phyloP scores from a whole-genome alignment of 2,888 invertebrate genomes.

The Ormyrus pomaceus region DNA sequence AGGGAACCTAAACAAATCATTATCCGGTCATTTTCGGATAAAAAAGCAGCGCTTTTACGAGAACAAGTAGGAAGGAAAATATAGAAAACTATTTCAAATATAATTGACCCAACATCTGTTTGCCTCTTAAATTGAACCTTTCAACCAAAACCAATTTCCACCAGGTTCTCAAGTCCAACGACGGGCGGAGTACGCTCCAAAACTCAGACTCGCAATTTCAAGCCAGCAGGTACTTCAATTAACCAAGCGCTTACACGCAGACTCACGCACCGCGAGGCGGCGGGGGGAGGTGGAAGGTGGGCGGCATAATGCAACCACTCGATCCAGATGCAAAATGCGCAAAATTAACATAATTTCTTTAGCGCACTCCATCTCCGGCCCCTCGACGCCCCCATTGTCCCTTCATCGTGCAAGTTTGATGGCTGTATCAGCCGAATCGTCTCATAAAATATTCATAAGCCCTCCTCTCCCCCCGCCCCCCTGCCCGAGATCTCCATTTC shows the following conservation, averaged over 20 bases:
- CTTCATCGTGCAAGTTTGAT: conserved; percentile 37
- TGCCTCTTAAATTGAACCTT: too few species aligned
- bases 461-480: not conserved
- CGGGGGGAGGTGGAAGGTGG: too few species aligned
- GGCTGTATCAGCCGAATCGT: conserved; percentile 56
- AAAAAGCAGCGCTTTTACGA: too few species aligned
- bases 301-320: not conserved
- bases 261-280: too few species aligned
- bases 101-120: too few species aligned
- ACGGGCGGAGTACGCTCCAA: not conserved
- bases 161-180: too few species aligned
- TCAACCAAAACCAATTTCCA: too few species aligned
- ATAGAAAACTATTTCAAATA: too few species aligned
- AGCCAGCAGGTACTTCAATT: conserved; percentile 38
- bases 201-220: conserved; percentile 55
- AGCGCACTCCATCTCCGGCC: conserved; percentile 20
- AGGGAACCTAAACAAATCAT: too few species aligned
- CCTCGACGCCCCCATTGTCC: conserved; percentile 6
- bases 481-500: not conserved
- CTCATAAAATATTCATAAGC: conserved; percentile 62
- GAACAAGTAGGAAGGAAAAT: too few species aligned
- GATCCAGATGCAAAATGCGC: conserved; percentile 2
- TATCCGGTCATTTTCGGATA: too few species aligned
- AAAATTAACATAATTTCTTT: conserved; percentile 41
- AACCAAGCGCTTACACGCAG: not conserved